A percentile compares a stretch with the other conserved stretches of the same genome.
Conservation (phyloP, 2,888 invertebrate species). For the Chromoteleia sp. region DNA sequence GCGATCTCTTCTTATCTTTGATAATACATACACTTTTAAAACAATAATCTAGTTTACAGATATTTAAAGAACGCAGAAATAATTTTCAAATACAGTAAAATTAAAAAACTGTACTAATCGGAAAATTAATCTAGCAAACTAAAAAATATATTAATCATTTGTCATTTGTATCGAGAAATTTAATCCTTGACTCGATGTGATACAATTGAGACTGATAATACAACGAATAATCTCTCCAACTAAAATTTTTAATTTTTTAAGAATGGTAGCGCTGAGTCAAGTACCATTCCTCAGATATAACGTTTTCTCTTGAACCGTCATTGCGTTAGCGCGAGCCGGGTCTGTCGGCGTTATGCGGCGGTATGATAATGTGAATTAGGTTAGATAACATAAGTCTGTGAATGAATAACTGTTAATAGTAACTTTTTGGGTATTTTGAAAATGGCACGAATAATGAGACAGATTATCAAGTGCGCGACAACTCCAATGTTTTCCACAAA, state of each 20-base stretch:
- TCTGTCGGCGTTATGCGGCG: not conserved
- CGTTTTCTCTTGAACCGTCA: not conserved
- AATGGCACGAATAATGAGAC: conserved; percentile 40
- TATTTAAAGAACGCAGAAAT: no score
- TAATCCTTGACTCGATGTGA: no score
- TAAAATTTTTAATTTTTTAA: not conserved
- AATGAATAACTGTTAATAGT: not conserved
- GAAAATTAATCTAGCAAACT: no score
- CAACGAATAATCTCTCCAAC: no score
- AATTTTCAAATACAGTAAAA: no score
- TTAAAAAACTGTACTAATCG: no score
- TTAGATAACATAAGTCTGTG: not conserved
- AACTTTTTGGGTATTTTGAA: conserved; percentile 1
- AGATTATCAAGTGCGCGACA: not conserved
- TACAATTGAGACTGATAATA: no score
- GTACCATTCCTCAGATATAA: not conserved
- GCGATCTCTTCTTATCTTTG: no score
- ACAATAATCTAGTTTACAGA: no score
- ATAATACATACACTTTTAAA: no score
- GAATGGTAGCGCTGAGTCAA: not conserved
- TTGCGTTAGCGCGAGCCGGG: conserved; percentile 16
- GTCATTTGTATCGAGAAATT: no score
- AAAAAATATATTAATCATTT: no score
- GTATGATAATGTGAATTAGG: not conserved
- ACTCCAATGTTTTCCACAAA: conserved; percentile 10